Conservation (phyloP, 92 coral and sea anemone species). For the Porites divaricata region DNA sequence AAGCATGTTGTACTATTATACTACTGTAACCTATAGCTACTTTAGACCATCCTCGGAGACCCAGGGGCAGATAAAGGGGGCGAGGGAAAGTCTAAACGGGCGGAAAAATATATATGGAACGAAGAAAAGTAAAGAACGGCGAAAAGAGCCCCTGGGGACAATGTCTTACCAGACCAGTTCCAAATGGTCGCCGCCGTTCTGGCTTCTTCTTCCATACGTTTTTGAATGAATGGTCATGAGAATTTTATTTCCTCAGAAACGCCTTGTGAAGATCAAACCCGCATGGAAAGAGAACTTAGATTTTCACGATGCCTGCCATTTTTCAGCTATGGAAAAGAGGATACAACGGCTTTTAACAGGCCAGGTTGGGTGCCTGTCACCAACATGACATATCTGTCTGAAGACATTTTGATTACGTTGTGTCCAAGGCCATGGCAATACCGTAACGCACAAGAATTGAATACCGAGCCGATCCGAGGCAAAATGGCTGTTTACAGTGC, state of each 20-base stretch:
- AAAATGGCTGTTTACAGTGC: constrained; percentile 55
- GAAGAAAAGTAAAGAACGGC: too few relatives aligned
- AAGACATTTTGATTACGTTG: constrained; percentile 21
- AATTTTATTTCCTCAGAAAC: constrained; percentile 8
- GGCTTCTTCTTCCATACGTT: too few relatives aligned
- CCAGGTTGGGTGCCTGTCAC: constrained; percentile 67
- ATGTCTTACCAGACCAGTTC: too few relatives aligned
- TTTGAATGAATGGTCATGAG: too few relatives aligned
- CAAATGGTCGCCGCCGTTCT: too few relatives aligned
- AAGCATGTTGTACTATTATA: too few relatives aligned
- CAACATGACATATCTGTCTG: constrained; percentile 27
- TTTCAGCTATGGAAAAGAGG: constrained; percentile 38
- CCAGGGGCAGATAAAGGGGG: too few relatives aligned
- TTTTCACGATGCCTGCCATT: constrained; percentile 67
- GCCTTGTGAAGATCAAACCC: constrained; percentile 2
- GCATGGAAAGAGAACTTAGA: neutral
- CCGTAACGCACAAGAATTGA: constrained; percentile 44
- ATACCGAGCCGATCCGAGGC: constrained; percentile 51
- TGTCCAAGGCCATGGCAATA: constrained; percentile 86
- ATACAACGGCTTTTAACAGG: constrained; percentile 42
- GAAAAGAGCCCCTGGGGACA: too few relatives aligned
- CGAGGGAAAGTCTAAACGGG: too few relatives aligned
- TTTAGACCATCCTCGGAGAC: too few relatives aligned
- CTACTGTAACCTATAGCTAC: too few relatives aligned
- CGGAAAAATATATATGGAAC: too few relatives aligned